A percentile compares a stretch with the other conserved stretches of the same genome.
Conservation (phyloP, 2,113 vertebrate species). For the Calyptomena viridis region DNA sequence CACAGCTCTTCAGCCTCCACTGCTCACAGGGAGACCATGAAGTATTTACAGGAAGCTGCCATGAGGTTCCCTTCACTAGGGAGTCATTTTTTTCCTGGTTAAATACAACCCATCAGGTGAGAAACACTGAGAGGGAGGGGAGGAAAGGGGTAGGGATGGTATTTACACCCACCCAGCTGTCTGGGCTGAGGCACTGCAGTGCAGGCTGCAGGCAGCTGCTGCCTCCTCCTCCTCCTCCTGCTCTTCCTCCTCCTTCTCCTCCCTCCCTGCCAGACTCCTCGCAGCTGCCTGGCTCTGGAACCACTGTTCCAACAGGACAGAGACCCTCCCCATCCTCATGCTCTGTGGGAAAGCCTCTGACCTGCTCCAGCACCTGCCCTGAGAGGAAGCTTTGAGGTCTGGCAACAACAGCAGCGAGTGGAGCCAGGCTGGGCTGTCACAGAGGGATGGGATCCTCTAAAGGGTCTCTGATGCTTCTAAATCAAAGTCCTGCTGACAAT, state of each 20-base stretch:
- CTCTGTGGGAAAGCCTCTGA: background rate
- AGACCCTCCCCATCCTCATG: background rate
- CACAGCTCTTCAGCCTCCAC: background rate
- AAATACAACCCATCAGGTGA: background rate
- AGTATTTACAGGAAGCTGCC: background rate
- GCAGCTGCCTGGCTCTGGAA: background rate
- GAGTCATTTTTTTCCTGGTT: slow-evolving; percentile 15
- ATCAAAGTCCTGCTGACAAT: slow-evolving; percentile 20
- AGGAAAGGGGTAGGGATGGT: background rate
- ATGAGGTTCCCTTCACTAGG: background rate
- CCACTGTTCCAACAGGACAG: background rate
- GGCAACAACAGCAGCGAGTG: background rate
- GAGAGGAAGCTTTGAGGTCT: background rate
- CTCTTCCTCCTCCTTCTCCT: background rate
- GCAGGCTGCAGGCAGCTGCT: background rate
- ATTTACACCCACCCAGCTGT: background rate
- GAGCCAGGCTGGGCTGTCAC: background rate
- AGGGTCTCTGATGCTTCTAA: background rate
- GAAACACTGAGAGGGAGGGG: background rate
- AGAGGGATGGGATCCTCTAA: background rate
- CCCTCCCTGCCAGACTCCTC: background rate
- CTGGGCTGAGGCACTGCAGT: background rate
- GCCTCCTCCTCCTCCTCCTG: background rate
- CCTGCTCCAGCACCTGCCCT: background rate
- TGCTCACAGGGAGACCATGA: background rate